phyloP scores from a whole-genome alignment of 2,888 invertebrate genomes.

The Busseola fusca region DNA sequence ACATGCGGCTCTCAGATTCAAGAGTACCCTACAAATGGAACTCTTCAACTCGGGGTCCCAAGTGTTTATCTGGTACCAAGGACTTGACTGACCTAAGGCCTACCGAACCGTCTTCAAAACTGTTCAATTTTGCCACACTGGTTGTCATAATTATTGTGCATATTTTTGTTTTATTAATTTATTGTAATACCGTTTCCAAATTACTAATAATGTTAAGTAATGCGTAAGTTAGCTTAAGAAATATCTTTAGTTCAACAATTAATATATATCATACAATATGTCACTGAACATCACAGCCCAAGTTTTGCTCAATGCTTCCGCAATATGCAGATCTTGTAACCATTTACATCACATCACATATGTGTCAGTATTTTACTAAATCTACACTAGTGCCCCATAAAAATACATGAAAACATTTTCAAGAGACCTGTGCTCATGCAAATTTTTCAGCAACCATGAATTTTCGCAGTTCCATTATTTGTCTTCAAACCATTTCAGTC shows the following conservation, averaged over 20 bases:
- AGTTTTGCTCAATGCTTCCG: conserved; percentile 69
- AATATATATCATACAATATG: conserved; percentile 76
- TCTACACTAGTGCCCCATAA: not conserved
- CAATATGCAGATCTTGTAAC: conserved; percentile 15
- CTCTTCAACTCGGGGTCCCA: conserved; percentile 28
- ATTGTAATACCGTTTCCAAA: conserved; percentile 74
- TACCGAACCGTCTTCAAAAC: conserved; percentile 54
- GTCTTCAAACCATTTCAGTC: not conserved
- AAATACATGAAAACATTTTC: conserved; percentile 2
- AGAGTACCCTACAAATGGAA: conserved; percentile 1
- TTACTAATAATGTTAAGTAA: conserved; percentile 87
- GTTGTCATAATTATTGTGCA: conserved; percentile 75
- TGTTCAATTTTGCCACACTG: conserved; percentile 68
- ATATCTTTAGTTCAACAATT: conserved; percentile 80
- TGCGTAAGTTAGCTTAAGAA: conserved; percentile 84
- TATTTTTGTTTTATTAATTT: conserved; percentile 85
- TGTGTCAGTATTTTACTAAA: conserved; percentile 34
- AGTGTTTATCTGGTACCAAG: conserved; percentile 42
- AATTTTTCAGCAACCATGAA: not conserved
- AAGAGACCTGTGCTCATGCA: not conserved
- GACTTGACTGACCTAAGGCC: conserved; percentile 61
- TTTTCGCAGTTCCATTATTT: not conserved
- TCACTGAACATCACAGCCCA: conserved; percentile 78
- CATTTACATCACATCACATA: conserved; percentile 29
- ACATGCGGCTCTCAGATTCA: conserved; percentile 7